phyloP scores from a whole-genome alignment of 2,797 vertebrate species.

The Xenentodon cancila region DNA sequence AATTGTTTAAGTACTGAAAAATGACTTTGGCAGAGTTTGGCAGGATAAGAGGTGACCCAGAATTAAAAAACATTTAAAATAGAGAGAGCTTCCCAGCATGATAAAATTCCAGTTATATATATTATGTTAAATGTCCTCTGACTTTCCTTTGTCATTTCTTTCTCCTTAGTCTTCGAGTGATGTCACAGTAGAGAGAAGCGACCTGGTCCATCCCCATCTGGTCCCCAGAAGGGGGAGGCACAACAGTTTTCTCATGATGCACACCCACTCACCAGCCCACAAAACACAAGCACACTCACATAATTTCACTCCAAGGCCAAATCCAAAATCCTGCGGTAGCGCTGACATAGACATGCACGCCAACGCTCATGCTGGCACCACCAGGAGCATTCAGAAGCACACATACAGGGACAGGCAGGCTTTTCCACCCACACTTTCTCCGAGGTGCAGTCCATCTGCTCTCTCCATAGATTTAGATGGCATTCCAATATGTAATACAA shows the following conservation, averaged over 20 bases:
- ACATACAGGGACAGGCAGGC: conserved; percentile 56
- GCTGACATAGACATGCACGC: conserved; percentile 48
- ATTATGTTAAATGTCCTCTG: no score
- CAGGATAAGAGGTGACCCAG: no score
- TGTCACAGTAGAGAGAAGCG: conserved; percentile 59
- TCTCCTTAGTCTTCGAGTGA: conserved; percentile 27
- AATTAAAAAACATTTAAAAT: no score
- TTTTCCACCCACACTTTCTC: conserved; percentile 70
- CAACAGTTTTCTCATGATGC: conserved; percentile 57
- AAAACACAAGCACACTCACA: conserved; percentile 24
- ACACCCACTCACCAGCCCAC: conserved; percentile 57
- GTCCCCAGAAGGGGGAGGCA: conserved; percentile 61
- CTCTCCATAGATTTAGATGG: conserved; percentile 48
- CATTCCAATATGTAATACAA: conserved; percentile 41
- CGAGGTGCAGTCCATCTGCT: conserved; percentile 74
- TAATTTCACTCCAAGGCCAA: conserved; percentile 44
- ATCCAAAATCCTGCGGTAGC: conserved; percentile 55
- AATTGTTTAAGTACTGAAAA: no score
- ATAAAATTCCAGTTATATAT: no score
- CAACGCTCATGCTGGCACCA: conserved; percentile 59
- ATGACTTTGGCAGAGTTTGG: no score
- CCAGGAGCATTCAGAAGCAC: conserved; percentile 59
- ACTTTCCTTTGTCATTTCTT: no score
- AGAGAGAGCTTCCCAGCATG: no score
- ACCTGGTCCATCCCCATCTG: conserved; percentile 67